Conservation (phyloP, 30 jellyfish, hydroid and myxozoan genomes). For the Aurelia aurita complex sp. Pacific region DNA sequence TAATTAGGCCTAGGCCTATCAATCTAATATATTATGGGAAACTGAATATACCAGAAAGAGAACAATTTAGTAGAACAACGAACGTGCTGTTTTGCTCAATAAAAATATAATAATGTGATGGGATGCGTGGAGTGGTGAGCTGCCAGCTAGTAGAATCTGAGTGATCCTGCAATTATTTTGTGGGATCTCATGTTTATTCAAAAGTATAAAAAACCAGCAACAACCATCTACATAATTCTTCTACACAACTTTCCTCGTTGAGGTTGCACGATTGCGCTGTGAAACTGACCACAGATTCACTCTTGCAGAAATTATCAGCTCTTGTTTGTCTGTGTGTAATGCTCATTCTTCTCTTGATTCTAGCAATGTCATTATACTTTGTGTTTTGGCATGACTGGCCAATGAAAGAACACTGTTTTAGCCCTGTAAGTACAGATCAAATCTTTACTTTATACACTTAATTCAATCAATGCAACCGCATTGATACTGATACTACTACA, state of each 20-base stretch:
- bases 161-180: not conserved
- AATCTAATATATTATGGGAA: no score
- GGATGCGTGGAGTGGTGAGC: no score
- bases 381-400: slow-evolving; percentile 58
- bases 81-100: no score
- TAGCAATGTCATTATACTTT: slow-evolving; percentile 32
- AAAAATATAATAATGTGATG: no score
- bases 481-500: not conserved
- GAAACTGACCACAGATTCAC: no score
- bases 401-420: slow-evolving; percentile 51
- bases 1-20: no score
- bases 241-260: no score
- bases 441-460: not conserved
- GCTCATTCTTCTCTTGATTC: not conserved
- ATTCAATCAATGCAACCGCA: no score
- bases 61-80: no score
- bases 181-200: not conserved
- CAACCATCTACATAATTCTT: not conserved
- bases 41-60: no score
- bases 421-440: slow-evolving; percentile 23
- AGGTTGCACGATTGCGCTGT: no score
- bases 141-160: not conserved
- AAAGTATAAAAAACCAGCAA: not conserved
- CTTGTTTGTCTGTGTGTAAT: no score
- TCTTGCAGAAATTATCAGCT: not conserved